These are phyloP conservation scores for Hydrocynus forskahlii DNA, from an alignment of 2,797 vertebrate species.

Conservation along the genomic window DNA sequence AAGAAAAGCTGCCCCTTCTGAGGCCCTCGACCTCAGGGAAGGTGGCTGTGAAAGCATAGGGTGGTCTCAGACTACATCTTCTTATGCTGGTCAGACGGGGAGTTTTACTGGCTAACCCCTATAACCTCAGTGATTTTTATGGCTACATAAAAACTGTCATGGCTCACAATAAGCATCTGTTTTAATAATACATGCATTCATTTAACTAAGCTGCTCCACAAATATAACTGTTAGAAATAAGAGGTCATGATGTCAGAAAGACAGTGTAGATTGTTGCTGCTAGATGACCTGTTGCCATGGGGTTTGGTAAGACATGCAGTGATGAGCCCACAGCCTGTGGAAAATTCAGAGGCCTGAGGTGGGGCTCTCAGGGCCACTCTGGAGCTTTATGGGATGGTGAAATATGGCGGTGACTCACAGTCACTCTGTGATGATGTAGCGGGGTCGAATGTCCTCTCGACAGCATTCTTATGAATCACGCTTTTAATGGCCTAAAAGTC, in stretches of 20 bases:
- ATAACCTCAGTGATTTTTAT: slow-evolving; percentile 31
- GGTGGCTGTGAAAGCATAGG: slow-evolving; percentile 9
- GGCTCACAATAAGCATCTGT: slow-evolving; percentile 31
- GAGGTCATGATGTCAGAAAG: neutral
- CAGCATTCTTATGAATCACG: slow-evolving; percentile 39
- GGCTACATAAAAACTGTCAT: slow-evolving; percentile 35
- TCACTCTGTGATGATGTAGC: slow-evolving; percentile 35
- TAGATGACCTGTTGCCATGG: slow-evolving; percentile 26
- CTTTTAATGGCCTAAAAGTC: slow-evolving; percentile 27
- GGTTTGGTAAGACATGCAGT: neutral
- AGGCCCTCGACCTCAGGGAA: slow-evolving; percentile 11
- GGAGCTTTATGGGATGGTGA: slow-evolving; percentile 33
- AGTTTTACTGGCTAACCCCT: slow-evolving; percentile 50
- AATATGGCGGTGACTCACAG: slow-evolving; percentile 48
- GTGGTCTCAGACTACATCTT: slow-evolving; percentile 6
- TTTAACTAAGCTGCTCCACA: neutral
- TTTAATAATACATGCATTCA: neutral
- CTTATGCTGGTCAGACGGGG: slow-evolving; percentile 31
- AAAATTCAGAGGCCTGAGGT: slow-evolving; percentile 25
- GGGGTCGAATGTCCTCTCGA: slow-evolving; percentile 32
- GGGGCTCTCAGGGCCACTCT: slow-evolving; percentile 17
- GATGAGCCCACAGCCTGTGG: slow-evolving; percentile 23
- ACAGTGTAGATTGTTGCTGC: neutral
- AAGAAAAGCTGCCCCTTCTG: neutral
- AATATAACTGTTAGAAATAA: neutral